Percentiles rank a stretch among this genome's conserved stretches.
Conservation (phyloP, 2,888 invertebrate species). For the Dicranocentrus wangi region DNA sequence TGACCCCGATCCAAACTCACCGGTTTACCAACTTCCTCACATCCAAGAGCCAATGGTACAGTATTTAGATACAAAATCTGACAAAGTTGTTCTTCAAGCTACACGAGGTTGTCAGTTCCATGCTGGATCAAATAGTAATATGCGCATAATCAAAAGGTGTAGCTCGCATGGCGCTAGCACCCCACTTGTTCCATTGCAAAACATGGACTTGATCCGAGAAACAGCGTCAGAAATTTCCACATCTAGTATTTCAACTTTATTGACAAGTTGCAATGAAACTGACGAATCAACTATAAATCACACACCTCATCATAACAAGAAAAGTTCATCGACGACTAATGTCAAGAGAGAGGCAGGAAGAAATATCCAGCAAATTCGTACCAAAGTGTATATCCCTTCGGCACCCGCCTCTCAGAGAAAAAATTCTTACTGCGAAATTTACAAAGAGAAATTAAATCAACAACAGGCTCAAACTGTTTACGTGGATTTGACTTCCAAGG, state of each 20-base stretch:
- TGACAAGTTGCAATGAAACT: neutral
- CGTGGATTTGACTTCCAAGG: constrained; percentile 35
- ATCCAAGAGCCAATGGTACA: too few species aligned
- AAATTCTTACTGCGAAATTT: constrained; percentile 29
- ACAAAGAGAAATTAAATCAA: constrained; percentile 18
- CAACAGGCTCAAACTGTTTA: constrained; percentile 28
- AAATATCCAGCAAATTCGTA: constrained; percentile 5
- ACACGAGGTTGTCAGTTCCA: neutral
- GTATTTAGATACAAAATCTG: too few species aligned
- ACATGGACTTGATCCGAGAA: too few species aligned
- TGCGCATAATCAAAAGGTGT: neutral
- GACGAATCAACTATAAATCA: neutral
- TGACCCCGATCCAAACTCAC: too few species aligned
- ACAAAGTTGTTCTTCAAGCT: neutral
- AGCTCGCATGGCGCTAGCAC: too few species aligned
- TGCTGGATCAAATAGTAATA: neutral
- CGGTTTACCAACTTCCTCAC: too few species aligned
- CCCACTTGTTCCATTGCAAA: too few species aligned
- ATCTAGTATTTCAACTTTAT: neutral
- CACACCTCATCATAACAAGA: too few species aligned
- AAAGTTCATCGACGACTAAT: too few species aligned
- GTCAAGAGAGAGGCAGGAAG: too few species aligned
- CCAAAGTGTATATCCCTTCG: constrained; percentile 15
- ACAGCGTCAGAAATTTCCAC: neutral
- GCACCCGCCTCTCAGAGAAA: constrained; percentile 13